Evolutionary conservation across 2,113 vertebrate genomes (phyloP), one percentile per base, ranked within the genome.

Genomic region (Atractosteus spatula): DNA sequence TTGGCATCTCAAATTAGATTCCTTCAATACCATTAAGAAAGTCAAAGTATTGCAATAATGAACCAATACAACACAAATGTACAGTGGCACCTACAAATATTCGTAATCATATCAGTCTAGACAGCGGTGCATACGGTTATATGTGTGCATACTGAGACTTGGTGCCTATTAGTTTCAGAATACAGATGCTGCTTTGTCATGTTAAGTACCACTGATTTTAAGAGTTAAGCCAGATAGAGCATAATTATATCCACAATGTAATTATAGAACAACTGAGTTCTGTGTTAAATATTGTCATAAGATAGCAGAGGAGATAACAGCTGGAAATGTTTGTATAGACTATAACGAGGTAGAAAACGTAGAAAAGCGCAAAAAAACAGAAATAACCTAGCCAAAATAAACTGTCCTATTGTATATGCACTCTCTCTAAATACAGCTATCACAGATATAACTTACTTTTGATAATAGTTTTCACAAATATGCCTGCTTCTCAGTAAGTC

Each of bases 51-150:
- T 68, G 68, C 68, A 69, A 57, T 57, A 57, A 69, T 41, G 41
- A 69, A 54, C 55, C 68, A 69, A 57, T 69, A 69, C 56, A 69
- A 57, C 17, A 57, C 16, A 68, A 56, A 67, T 41, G 41, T 54
- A 67, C 16, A 56, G 43, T 73, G 55, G 55, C 45, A 42, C 71
- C 54, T 59, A 29, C 45, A 69, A 67, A 61, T 68, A 59, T 67
- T 59, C 61, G 64, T 73, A 67, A 67, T 73, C 67, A 55, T 43
- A 69, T 43, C 29, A 55, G 71, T 67, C 64, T 67, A 67, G 65
- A 67, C 73, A 17, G 41, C 6, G 11, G 47, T 14, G 68, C 56
- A 11, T 17, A 69, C 68, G 43, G 61, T 74, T 57, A 74, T 70
- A 65, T 57, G 63, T 6, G 66, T 63, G 43, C 68, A 29, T 29